phyloP scores from a whole-genome alignment of 2,888 invertebrate species.

The Panopea generosa region DNA sequence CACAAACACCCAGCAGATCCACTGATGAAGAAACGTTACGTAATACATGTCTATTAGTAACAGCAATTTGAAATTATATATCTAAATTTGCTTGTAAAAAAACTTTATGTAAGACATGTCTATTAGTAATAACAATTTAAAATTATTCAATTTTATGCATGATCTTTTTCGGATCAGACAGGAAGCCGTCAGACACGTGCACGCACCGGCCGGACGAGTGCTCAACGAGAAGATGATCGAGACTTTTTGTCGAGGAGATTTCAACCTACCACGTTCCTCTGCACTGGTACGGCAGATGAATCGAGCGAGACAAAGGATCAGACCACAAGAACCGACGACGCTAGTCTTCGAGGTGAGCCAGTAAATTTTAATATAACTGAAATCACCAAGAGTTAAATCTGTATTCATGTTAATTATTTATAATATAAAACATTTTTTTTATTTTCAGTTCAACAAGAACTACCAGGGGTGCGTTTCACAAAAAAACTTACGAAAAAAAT shows the following conservation, averaged over 20 bases:
- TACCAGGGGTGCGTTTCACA: no score
- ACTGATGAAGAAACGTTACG: no score
- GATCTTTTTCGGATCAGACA: background rate
- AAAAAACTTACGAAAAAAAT: no score
- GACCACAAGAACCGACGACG: constrained; percentile 4
- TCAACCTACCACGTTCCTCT: constrained; percentile 5
- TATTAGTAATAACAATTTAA: no score
- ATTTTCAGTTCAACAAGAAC: no score
- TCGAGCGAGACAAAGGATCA: constrained; percentile 8
- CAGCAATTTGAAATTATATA: no score
- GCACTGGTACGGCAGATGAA: background rate
- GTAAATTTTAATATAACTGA: background rate
- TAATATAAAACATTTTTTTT: background rate
- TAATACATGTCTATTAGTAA: no score
- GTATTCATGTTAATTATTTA: background rate
- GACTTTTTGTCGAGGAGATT: background rate
- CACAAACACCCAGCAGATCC: no score
- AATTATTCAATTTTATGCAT: no score
- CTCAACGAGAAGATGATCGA: constrained; percentile 5
- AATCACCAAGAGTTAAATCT: background rate
- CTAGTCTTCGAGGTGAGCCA: constrained; percentile 13
- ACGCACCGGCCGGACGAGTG: background rate
- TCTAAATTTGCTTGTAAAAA: no score
- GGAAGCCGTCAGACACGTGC: background rate
- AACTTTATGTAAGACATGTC: no score